A percentile compares a stretch with the other conserved stretches of the same genome.
Conservation (phyloP, 2,113 vertebrate species). For the Gila orcuttii region DNA sequence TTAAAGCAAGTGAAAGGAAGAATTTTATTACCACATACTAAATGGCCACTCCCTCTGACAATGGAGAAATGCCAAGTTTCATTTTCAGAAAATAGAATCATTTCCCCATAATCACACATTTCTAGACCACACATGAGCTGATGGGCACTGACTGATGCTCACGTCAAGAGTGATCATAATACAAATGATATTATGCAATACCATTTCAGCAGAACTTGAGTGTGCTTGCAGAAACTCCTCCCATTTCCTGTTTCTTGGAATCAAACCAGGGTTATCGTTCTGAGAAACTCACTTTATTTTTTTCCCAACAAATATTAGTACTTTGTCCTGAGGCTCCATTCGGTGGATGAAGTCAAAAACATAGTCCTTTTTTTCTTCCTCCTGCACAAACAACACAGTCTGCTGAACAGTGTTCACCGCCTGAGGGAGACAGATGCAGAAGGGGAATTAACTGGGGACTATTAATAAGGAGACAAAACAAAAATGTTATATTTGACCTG, state of each 20-base stretch:
- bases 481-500: background rate
- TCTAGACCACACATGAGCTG: background rate
- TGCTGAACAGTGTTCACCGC: constrained; percentile 90
- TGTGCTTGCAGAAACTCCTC: background rate
- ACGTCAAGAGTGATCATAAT: background rate
- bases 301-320: constrained; percentile 92
- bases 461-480: constrained; percentile 1
- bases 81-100: background rate
- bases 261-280: background rate
- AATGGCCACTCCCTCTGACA: background rate
- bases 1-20: background rate
- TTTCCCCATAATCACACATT: background rate
- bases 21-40: background rate
- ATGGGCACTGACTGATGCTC: background rate
- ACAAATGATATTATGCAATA: background rate
- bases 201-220: background rate
- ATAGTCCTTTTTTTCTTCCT: constrained; percentile 89
- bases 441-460: background rate
- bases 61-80: constrained; percentile 15
- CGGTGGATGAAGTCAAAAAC: constrained; percentile 82
- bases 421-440: constrained; percentile 66
- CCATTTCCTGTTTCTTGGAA: background rate
- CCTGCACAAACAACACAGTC: constrained; percentile 80
- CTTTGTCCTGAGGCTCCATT: constrained; percentile 88
- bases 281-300: constrained; percentile 83